Evolutionary conservation across 2,113 vertebrate species (phyloP).

Genomic region (Chaetura pelagica): DNA sequence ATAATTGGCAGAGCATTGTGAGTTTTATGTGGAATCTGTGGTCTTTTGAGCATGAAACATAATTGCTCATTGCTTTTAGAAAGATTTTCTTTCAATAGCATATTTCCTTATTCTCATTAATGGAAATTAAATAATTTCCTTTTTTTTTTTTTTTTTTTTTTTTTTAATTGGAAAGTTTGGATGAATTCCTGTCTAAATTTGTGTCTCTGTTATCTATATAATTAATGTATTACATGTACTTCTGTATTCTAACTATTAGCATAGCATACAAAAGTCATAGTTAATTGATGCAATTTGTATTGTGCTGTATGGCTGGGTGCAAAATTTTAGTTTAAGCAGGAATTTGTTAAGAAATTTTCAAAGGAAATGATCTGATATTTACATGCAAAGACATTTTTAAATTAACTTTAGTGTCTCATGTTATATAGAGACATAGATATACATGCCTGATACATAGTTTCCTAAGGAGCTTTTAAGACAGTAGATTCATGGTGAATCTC

Average conservation of each 20-base stretch:
- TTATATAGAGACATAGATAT: background rate
- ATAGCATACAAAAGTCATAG: background rate
- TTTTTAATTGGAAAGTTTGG: slow-evolving; percentile 61
- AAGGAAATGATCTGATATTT: background rate
- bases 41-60: slow-evolving; percentile 68
- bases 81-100: slow-evolving; percentile 64
- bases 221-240: background rate
- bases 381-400: background rate
- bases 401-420: background rate
- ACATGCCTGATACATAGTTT: background rate
- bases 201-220: background rate
- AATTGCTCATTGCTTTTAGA: slow-evolving; percentile 75
- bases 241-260: background rate
- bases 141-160: slow-evolving; percentile 21
- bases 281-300: background rate
- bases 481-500: background rate
- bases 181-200: slow-evolving; percentile 31
- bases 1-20: slow-evolving; percentile 74
- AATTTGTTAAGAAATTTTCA: background rate
- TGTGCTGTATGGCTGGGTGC: background rate
- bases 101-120: slow-evolving; percentile 73
- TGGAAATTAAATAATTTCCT: slow-evolving; percentile 71
- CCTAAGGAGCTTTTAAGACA: background rate
- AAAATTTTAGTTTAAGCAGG: background rate
- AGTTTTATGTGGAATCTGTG: slow-evolving; percentile 73